Percentiles rank a stretch among this genome's conserved stretches.
Conservation (phyloP, 2,888 invertebrate species). For the Spisula solida region DNA sequence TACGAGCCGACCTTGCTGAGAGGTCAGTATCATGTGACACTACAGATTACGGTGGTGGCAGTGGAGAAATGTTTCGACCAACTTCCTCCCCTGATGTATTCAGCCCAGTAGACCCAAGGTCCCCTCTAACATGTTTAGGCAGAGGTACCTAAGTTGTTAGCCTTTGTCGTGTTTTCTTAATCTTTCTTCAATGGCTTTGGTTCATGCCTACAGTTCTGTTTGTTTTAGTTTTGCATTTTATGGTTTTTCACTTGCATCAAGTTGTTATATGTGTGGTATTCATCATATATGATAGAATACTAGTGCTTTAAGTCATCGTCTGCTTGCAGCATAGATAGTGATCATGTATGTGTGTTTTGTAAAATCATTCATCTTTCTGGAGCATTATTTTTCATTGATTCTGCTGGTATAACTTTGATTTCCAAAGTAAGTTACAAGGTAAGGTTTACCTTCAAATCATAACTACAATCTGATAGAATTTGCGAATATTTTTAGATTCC, state of each 20-base stretch:
- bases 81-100: conserved; percentile 74
- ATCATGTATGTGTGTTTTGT: not conserved
- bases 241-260: not conserved
- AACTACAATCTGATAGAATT: too few species aligned
- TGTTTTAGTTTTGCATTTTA: conserved; percentile 1
- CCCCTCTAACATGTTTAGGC: conserved; percentile 40
- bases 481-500: too few species aligned
- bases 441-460: too few species aligned
- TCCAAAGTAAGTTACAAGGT: too few species aligned
- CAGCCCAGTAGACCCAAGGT: conserved; percentile 57
- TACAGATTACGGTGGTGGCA: conserved; percentile 52
- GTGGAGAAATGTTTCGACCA: conserved; percentile 62
- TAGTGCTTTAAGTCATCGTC: conserved; percentile 3
- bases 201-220: conserved; percentile 9
- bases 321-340: conserved; percentile 25
- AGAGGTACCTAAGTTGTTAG: conserved; percentile 64
- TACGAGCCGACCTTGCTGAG: conserved; percentile 63
- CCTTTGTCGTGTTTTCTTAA: conserved; percentile 32
- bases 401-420: too few species aligned
- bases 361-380: not conserved
- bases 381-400: not conserved
- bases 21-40: conserved; percentile 74
- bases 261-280: not conserved
- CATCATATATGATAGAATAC: not conserved
- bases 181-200: not conserved